Conservation (phyloP, 2,797 vertebrate species). For the Chlorospingus flavigularis region DNA sequence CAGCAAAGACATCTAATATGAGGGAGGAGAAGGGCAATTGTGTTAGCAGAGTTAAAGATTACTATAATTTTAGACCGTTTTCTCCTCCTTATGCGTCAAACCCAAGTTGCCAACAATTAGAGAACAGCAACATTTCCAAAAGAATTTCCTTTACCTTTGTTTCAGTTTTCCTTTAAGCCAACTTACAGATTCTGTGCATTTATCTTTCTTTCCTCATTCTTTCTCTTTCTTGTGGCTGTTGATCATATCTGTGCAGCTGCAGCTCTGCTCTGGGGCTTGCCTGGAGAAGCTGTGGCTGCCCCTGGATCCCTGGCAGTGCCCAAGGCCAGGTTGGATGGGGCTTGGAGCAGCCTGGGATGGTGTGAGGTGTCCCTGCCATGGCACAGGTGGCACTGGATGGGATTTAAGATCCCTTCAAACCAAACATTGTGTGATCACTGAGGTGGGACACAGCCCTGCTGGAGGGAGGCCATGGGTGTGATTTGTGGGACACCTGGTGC, state of each 20-base stretch:
- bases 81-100: not conserved
- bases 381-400: not conserved
- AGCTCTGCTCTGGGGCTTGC: not conserved
- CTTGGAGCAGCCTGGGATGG: rapidly evolving
- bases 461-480: rapidly evolving
- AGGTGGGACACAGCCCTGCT: not conserved
- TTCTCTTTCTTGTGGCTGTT: not conserved
- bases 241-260: not conserved
- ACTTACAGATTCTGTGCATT: not conserved
- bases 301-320: not conserved
- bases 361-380: not conserved
- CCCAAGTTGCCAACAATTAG: not conserved
- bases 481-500: not conserved
- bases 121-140: not conserved
- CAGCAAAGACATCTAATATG: not conserved
- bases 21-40: not conserved
- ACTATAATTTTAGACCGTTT: not conserved
- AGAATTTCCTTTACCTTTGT: not conserved
- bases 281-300: not conserved
- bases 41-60: not conserved
- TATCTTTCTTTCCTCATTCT: not conserved
- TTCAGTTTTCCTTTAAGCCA: not conserved
- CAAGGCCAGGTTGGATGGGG: not conserved
- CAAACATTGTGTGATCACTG: not conserved
- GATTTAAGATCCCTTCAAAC: not conserved